phyloP scores from a whole-genome alignment of 2,797 vertebrate species.

The Prionace glauca region DNA sequence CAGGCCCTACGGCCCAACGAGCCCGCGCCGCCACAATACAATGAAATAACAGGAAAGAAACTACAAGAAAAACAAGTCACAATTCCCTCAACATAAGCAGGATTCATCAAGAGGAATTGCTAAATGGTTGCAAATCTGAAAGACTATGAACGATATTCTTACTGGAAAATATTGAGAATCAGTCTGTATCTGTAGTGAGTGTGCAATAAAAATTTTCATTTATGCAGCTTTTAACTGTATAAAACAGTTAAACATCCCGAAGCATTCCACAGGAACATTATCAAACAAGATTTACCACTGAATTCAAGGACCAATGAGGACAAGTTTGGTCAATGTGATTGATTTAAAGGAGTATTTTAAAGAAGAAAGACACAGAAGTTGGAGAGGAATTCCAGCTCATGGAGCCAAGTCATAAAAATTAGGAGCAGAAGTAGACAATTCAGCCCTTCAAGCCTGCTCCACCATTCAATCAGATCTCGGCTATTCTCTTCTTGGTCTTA shows the following conservation, averaged over 20 bases:
- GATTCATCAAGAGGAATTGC: not conserved
- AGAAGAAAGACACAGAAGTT: too few species aligned
- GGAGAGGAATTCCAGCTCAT: too few species aligned
- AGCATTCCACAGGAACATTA: not conserved
- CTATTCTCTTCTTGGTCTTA: too few species aligned
- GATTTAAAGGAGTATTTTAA: too few species aligned
- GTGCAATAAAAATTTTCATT: not conserved
- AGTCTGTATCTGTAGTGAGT: not conserved
- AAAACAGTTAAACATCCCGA: too few species aligned
- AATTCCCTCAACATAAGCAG: not conserved
- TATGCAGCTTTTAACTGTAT: not conserved
- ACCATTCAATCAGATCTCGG: too few species aligned
- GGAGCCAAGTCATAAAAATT: too few species aligned
- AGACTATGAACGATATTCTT: not conserved
- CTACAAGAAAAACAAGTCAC: not conserved
- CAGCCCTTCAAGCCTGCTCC: too few species aligned
- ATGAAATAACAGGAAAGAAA: not conserved
- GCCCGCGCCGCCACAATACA: too few species aligned
- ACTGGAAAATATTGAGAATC: not conserved
- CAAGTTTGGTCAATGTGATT: too few species aligned
- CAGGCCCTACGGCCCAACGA: too few species aligned
- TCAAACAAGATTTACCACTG: not conserved
- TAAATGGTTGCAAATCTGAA: not conserved
- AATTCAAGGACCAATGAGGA: not conserved
- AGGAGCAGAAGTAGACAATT: too few species aligned